These are phyloP conservation scores for Drosophila ezoana DNA, from an alignment of 2,888 invertebrate species.

Conservation along the genomic window DNA sequence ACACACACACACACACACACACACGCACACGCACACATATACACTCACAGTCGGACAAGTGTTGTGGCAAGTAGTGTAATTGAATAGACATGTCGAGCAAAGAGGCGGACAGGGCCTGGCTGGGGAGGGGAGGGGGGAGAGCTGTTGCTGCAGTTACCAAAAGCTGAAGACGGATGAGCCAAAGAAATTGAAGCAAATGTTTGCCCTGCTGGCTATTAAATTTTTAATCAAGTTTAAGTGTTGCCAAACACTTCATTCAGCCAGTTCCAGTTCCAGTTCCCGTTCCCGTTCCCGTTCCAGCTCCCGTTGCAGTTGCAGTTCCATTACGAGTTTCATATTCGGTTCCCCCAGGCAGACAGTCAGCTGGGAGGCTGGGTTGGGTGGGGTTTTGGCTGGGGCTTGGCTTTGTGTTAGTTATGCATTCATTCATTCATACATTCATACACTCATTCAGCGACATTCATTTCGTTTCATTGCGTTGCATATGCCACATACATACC, in stretches of 20 bases:
- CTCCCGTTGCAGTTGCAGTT: constrained; percentile 7
- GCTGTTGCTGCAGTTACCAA: not conserved
- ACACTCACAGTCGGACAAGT: constrained; percentile 27
- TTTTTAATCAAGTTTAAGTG: constrained; percentile 81
- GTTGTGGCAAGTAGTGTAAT: constrained; percentile 71
- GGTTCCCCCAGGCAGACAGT: constrained; percentile 6
- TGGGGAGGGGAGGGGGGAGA: not conserved
- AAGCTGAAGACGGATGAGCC: constrained; percentile 13
- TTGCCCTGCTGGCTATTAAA: constrained; percentile 75
- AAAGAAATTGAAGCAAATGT: constrained; percentile 54
- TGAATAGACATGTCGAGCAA: constrained; percentile 59
- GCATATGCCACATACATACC: constrained; percentile 46
- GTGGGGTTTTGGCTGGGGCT: constrained; percentile 1
- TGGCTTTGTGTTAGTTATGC: constrained; percentile 72
- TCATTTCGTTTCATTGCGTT: constrained; percentile 76
- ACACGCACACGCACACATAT: not conserved
- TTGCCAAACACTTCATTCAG: constrained; percentile 79
- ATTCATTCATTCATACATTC: constrained; percentile 61
- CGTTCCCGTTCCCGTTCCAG: not conserved
- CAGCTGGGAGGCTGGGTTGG: not conserved
- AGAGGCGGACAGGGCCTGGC: not conserved
- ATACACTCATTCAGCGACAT: constrained; percentile 68
- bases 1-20: constrained; percentile 7
- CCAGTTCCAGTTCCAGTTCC: constrained; percentile 29
- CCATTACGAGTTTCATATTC: not conserved